Conservation (phyloP, 1,140 invertebrate species). For the Drosophila ananassae region DNA sequence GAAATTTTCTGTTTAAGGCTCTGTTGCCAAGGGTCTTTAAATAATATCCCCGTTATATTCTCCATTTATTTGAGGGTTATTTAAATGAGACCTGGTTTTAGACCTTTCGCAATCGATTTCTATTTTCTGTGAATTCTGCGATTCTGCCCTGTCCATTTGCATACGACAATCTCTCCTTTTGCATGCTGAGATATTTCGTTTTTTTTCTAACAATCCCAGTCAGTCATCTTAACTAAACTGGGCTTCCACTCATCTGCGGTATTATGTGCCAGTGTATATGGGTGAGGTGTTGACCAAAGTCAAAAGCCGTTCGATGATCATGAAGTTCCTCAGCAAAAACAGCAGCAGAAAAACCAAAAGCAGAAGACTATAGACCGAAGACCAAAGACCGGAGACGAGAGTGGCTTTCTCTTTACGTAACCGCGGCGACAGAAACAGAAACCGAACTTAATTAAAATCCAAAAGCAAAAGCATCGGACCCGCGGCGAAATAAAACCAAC, state of each 20-base stretch:
- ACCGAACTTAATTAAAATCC: constrained; percentile 73
- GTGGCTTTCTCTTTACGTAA: constrained; percentile 81
- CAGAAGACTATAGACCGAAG: constrained; percentile 11
- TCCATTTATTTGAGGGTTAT: background rate
- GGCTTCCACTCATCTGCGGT: constrained; percentile 34
- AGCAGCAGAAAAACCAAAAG: constrained; percentile 17
- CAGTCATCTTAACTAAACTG: constrained; percentile 47
- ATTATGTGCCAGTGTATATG: constrained; percentile 12
- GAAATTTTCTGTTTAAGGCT: background rate
- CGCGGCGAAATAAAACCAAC: constrained; percentile 58
- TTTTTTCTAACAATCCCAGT: constrained; percentile 17
- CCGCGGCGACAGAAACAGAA: constrained; percentile 69
- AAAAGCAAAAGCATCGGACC: constrained; percentile 63
- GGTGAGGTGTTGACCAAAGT: constrained; percentile 71
- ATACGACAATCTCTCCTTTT: constrained; percentile 50
- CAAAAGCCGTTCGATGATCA: constrained; percentile 80
- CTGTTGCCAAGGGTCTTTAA: background rate
- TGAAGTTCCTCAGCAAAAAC: constrained; percentile 60
- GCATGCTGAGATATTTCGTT: constrained; percentile 11
- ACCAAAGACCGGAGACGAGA: constrained; percentile 30
- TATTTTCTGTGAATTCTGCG: constrained; percentile 37
- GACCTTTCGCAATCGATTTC: constrained; percentile 32
- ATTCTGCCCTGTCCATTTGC: constrained; percentile 46
- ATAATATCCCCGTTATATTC: constrained; percentile 24
- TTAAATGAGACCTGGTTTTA: constrained; percentile 13